Evolutionary conservation across 1,140 invertebrate species (phyloP).

Genomic region (Cyrtorhinus lividipennis): DNA sequence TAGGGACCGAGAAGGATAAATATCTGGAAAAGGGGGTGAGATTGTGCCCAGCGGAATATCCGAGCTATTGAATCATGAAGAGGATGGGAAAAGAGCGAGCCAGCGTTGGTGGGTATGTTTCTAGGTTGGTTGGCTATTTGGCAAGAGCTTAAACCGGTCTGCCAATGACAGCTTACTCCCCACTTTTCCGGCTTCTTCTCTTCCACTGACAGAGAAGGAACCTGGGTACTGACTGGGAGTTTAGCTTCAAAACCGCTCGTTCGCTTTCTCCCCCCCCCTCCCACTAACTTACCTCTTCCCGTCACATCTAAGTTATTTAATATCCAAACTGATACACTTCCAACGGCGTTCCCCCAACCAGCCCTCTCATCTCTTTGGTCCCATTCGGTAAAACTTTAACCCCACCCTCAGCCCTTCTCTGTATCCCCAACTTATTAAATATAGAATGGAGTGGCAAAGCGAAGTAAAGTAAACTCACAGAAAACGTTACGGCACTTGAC

Average conservation of each 20-base stretch:
- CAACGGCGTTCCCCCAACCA: not conserved
- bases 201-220: not conserved
- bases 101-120: not conserved
- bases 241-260: too few species aligned
- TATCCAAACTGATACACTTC: conserved; percentile 8
- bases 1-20: not conserved
- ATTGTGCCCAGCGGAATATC: not conserved
- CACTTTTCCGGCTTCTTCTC: not conserved
- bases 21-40: not conserved
- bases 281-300: too few species aligned
- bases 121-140: conserved; percentile 9
- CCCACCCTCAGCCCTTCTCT: not conserved
- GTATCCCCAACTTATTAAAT: not conserved
- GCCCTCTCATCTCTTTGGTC: not conserved
- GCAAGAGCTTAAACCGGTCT: conserved; percentile 6
- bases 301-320: not conserved
- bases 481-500: conserved; percentile 6
- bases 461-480: not conserved
- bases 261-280: too few species aligned
- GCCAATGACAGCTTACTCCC: not conserved
- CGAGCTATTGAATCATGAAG: not conserved
- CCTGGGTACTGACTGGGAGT: not conserved
- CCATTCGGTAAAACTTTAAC: not conserved
- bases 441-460: not conserved
- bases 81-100: not conserved